Percentiles rank a stretch among this genome's conserved stretches.
Conservation (phyloP, 2,888 invertebrate genomes). For the Drosophila putrida region DNA sequence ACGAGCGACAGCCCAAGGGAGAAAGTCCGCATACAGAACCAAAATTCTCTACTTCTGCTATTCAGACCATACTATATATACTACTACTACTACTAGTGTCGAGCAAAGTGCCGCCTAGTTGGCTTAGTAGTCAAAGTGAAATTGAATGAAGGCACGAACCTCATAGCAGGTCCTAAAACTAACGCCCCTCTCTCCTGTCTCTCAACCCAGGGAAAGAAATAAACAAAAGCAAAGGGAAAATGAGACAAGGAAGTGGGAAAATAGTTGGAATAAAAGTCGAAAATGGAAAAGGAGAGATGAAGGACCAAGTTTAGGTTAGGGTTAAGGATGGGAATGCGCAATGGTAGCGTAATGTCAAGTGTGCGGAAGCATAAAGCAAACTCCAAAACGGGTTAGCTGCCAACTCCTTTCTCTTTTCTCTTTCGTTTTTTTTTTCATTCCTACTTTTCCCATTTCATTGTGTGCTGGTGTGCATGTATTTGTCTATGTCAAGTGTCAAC, state of each 20-base stretch:
- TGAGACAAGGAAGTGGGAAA: slow-evolving; percentile 31
- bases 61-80: too few relatives aligned
- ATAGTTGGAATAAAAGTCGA: slow-evolving; percentile 16
- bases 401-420: slow-evolving; percentile 38
- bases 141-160: slow-evolving; percentile 73
- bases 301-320: neutral
- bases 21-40: neutral
- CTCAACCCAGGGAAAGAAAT: slow-evolving; percentile 28
- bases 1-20: slow-evolving; percentile 41
- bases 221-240: slow-evolving; percentile 34
- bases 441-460: neutral
- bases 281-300: neutral
- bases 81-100: slow-evolving; percentile 14
- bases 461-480: slow-evolving; percentile 34
- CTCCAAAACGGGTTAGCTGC: slow-evolving; percentile 71
- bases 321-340: slow-evolving; percentile 38
- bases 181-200: neutral
- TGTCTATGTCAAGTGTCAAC: slow-evolving; percentile 78
- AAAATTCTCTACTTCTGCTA: neutral
- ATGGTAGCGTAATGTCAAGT: slow-evolving; percentile 75
- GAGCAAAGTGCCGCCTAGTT: slow-evolving; percentile 32
- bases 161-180: slow-evolving; percentile 1
- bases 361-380: slow-evolving; percentile 80
- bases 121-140: slow-evolving; percentile 70
- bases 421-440: slow-evolving; percentile 6